These are phyloP conservation scores for Spodoptera littoralis DNA, from an alignment of 2,888 invertebrate genomes.

Conservation along the genomic window DNA sequence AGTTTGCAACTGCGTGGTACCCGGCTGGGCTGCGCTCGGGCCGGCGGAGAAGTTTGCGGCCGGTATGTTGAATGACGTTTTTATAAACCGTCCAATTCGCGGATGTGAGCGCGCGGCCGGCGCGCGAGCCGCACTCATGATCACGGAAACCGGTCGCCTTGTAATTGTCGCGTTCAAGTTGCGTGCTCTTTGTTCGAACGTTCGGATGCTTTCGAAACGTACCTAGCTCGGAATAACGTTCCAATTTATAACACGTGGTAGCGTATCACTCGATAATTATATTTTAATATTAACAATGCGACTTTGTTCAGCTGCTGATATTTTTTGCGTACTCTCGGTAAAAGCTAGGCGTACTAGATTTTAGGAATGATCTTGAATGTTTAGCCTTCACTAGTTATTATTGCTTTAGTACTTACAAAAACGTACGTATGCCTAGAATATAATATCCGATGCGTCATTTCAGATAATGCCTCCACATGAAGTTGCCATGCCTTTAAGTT, in stretches of 20 bases:
- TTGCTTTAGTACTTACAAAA: conserved; percentile 15
- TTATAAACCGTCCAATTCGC: conserved; percentile 66
- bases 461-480: conserved; percentile 45
- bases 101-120: conserved; percentile 56
- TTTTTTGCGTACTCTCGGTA: conserved; percentile 35
- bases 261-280: conserved; percentile 12
- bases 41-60: conserved; percentile 80
- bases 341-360: conserved; percentile 20
- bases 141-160: conserved; percentile 69
- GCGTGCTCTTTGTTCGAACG: conserved; percentile 84
- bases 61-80: conserved; percentile 76
- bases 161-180: conserved; percentile 77
- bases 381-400: conserved; percentile 21
- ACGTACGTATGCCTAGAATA: conserved; percentile 21
- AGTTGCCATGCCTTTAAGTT: conserved; percentile 14
- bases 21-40: conserved; percentile 79
- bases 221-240: conserved; percentile 77
- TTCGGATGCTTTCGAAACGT: conserved; percentile 80
- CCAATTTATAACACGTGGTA: conserved; percentile 66
- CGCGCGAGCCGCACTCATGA: conserved; percentile 55
- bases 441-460: conserved; percentile 50
- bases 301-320: conserved; percentile 67
- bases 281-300: conserved; percentile 55
- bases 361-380: conserved; percentile 13
- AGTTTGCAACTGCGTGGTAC: conserved; percentile 82